These are phyloP conservation scores for Lithophane socia DNA, from an alignment of 2,888 invertebrate genomes.

Conservation along the genomic window DNA sequence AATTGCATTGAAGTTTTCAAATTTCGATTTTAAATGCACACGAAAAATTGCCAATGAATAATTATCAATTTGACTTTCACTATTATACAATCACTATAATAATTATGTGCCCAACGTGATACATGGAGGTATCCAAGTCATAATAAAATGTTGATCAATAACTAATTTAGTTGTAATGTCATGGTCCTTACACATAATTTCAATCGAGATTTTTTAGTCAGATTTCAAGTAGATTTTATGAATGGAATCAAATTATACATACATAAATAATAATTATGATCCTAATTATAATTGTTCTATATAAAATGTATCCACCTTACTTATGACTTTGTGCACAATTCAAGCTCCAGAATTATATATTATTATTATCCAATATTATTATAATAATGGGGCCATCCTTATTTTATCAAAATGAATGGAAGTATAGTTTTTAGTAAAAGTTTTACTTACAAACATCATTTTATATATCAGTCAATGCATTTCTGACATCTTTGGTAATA, in stretches of 20 bases:
- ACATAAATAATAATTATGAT: slow-evolving; percentile 66
- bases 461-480: slow-evolving; percentile 77
- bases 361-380: slow-evolving; percentile 70
- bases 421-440: slow-evolving; percentile 72
- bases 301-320: slow-evolving; percentile 72
- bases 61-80: slow-evolving; percentile 79
- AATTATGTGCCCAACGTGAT: slow-evolving; percentile 79
- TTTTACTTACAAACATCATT: slow-evolving; percentile 73
- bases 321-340: slow-evolving; percentile 86
- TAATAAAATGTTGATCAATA: slow-evolving; percentile 89
- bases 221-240: slow-evolving; percentile 65
- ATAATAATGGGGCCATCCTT: slow-evolving; percentile 75
- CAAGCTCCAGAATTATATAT: slow-evolving; percentile 74
- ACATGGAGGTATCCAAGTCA: slow-evolving; percentile 78
- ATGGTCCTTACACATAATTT: slow-evolving; percentile 85
- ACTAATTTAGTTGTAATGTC: slow-evolving; percentile 80
- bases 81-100: slow-evolving; percentile 76
- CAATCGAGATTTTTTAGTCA: slow-evolving; percentile 74
- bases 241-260: slow-evolving; percentile 61
- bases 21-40: slow-evolving; percentile 59
- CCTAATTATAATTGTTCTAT: slow-evolving; percentile 69
- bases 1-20: slow-evolving; percentile 49
- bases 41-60: slow-evolving; percentile 49
- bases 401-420: slow-evolving; percentile 76
- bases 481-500: slow-evolving; percentile 86